Conservation (phyloP, 2,797 vertebrate genomes). For the Micrastur ruficollis region DNA sequence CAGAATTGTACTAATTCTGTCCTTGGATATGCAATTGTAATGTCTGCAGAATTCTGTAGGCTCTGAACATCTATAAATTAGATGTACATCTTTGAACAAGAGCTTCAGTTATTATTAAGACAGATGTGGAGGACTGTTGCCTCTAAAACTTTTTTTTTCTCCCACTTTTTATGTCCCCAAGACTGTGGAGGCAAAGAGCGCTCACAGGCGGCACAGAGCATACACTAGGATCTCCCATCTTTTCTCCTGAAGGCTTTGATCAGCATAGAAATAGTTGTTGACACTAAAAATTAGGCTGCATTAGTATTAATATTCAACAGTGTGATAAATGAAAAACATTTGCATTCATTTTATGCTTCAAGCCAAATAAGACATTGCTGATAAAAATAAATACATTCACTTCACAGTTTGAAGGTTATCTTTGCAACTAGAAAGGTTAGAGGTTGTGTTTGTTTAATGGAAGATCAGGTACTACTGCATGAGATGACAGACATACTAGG, state of each 20-base stretch:
- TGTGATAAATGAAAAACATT: constrained; percentile 5
- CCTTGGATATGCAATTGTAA: not conserved
- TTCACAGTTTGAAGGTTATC: constrained; percentile 39
- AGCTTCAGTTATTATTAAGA: not conserved
- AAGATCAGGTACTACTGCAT: not conserved
- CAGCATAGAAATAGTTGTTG: not conserved
- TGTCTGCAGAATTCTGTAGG: not conserved
- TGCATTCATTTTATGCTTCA: constrained; percentile 5
- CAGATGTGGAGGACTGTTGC: not conserved
- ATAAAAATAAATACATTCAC: constrained; percentile 10
- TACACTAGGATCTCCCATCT: not conserved
- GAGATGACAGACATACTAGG: not conserved
- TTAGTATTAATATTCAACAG: constrained; percentile 30
- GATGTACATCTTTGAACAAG: not conserved
- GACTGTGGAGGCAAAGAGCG: not conserved
- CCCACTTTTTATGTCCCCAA: not conserved
- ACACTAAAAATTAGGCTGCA: not conserved
- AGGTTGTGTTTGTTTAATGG: not conserved
- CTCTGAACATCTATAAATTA: not conserved
- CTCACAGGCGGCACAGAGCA: not conserved
- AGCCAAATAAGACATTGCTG: constrained; percentile 19
- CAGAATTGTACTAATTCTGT: not conserved
- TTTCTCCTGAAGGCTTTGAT: not conserved
- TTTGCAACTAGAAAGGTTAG: constrained; percentile 31
- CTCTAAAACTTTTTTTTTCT: not conserved